Evolutionary conservation across 2,113 vertebrate genomes (phyloP).

Genomic region (Gulo gulo): DNA sequence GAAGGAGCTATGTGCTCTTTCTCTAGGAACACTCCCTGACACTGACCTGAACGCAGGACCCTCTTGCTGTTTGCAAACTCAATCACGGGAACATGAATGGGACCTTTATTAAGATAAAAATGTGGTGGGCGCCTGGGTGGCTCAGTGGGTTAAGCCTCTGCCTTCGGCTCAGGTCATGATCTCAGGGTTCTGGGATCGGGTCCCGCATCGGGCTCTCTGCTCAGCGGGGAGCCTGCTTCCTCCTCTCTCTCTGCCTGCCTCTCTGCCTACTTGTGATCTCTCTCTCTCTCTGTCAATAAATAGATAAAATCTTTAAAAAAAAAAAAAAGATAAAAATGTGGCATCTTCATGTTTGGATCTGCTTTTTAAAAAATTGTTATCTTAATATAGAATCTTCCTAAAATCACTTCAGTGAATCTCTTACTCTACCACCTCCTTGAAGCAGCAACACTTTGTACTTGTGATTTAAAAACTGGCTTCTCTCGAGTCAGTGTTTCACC

Average conservation of each 20-base stretch:
- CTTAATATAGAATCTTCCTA: neutral
- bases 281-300: too few relatives aligned
- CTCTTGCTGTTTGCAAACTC: neutral
- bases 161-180: too few relatives aligned
- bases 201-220: too few relatives aligned
- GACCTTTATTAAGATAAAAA: neutral
- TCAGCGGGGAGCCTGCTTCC: too few relatives aligned
- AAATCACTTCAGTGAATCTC: neutral
- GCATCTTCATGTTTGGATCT: neutral
- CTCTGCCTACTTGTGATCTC: too few relatives aligned
- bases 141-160: too few relatives aligned
- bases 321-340: neutral
- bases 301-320: too few relatives aligned
- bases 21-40: neutral
- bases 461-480: neutral
- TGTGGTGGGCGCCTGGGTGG: too few relatives aligned
- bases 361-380: neutral
- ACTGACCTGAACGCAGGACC: neutral
- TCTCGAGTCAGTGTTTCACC: neutral
- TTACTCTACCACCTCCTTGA: neutral
- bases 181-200: too few relatives aligned
- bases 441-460: neutral
- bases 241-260: too few relatives aligned
- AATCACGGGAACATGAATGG: accelerated
- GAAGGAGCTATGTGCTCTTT: neutral